Percentiles rank a stretch among this genome's conserved stretches.
Conservation (phyloP, 2,797 vertebrate genomes). For the Typhlichthys eigenmanni region DNA sequence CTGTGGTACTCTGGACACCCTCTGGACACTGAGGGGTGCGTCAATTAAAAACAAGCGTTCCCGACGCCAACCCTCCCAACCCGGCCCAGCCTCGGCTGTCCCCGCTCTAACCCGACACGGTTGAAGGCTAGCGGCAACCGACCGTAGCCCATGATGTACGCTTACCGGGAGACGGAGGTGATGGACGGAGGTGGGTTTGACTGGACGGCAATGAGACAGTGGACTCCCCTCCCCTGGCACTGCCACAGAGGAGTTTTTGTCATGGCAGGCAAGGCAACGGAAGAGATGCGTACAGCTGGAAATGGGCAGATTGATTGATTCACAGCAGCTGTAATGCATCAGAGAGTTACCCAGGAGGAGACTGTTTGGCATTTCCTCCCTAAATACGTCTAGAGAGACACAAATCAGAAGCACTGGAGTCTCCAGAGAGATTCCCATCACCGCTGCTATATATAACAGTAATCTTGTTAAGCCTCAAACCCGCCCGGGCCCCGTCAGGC, state of each 20-base stretch:
- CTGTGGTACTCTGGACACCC: conserved; percentile 80
- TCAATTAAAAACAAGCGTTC: conserved; percentile 75
- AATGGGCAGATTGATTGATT: conserved; percentile 65
- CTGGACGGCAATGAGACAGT: conserved; percentile 24
- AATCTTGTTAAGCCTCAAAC: conserved; percentile 74
- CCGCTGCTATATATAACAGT: conserved; percentile 71
- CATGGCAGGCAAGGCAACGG: conserved; percentile 50
- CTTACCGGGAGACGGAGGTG: neutral
- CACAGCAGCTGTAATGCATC: conserved; percentile 68
- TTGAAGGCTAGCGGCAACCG: conserved; percentile 18
- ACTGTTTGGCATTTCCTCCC: conserved; percentile 52
- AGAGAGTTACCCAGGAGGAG: conserved; percentile 59
- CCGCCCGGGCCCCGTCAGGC: conserved; percentile 52
- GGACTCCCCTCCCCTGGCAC: conserved; percentile 19
- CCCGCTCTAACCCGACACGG: conserved; percentile 35
- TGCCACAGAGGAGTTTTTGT: conserved; percentile 46
- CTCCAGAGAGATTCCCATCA: conserved; percentile 71
- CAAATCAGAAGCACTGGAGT: conserved; percentile 57
- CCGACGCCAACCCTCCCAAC: conserved; percentile 33
- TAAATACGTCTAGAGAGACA: conserved; percentile 51
- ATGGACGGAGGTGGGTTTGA: neutral
- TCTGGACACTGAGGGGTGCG: conserved; percentile 71
- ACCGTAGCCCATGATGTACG: conserved; percentile 5
- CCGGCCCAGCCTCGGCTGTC: conserved; percentile 35
- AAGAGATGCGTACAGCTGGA: conserved; percentile 37